Evolutionary conservation across 2,888 invertebrate genomes (phyloP), one percentile per base, ranked within the genome.

Genomic region (Pogonocherus hispidulus): DNA sequence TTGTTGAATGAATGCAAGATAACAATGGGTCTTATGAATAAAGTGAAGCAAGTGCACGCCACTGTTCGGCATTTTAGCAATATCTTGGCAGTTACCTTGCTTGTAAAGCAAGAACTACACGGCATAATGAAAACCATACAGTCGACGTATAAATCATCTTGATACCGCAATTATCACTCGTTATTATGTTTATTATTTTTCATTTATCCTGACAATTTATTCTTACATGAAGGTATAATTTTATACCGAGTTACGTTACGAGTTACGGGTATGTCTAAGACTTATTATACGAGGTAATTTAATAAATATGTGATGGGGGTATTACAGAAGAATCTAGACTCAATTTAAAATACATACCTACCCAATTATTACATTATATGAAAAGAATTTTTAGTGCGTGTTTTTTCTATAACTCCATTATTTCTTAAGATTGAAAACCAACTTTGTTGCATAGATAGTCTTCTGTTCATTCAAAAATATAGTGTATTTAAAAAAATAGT

Each of bases 321-420:
- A 19, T 19, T 14, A n/a, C 41, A 41, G 16, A 63, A 54, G 11
- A 63, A 63, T 27, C 11, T n/a, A 52, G 19, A 52, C n/a, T n/a
- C n/a, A n/a, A n/a, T n/a, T n/a, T n/a, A n/a, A n/a, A n/a, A n/a
- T n/a, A n/a, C n/a, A n/a, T n/a, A n/a, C n/a, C n/a, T n/a, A n/a
- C n/a, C n/a, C n/a, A n/a, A n/a, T n/a, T n/a, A n/a, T n/a, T n/a
- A n/a, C n/a, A n/a, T n/a, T n/a, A n/a, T n/a, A n/a, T n/a, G n/a
- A n/a, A n/a, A n/a, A n/a, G n/a, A n/a, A n/a, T n/a, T n/a, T n/a
- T n/a, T n/a, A n/a, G n/a, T n/a, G n/a, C n/a, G n/a, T n/a, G n/a
- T n/a, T n/a, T n/a, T n/a, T n/a, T n/a, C n/a, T n/a, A n/a, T n/a
- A n/a, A n/a, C n/a, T n/a, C n/a, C n/a, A n/a, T n/a, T n/a, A n/a